Evolutionary conservation across 2,797 vertebrate species (phyloP).

Genomic region (Cuniculus paca): DNA sequence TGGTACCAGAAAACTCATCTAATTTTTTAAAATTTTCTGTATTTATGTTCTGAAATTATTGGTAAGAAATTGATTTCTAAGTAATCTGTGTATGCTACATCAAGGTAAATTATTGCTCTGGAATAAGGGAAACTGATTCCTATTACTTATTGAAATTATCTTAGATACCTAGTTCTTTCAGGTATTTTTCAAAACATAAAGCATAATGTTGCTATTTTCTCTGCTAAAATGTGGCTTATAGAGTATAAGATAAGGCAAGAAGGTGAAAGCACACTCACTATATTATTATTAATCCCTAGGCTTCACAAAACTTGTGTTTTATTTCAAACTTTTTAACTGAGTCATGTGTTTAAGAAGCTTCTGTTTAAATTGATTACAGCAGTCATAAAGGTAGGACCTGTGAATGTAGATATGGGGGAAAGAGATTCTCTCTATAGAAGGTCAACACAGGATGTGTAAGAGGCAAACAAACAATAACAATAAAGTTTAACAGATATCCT

Average conservation of each 20-base stretch:
- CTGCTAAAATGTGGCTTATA: background rate
- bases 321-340: background rate
- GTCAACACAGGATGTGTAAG: no score
- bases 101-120: background rate
- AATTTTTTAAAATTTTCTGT: background rate
- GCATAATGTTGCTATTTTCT: background rate
- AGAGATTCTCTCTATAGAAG: background rate
- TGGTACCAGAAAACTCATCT: background rate
- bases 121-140: rapidly evolving
- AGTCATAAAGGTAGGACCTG: background rate
- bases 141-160: background rate
- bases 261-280: no score
- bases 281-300: background rate
- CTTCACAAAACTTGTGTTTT: background rate
- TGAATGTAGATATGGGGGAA: background rate
- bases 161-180: background rate
- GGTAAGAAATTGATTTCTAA: background rate
- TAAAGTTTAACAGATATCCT: rapidly evolving
- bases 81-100: rapidly evolving
- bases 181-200: background rate
- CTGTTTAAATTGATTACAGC: background rate
- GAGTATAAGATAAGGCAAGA: background rate
- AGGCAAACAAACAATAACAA: background rate
- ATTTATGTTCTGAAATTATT: background rate
- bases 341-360: background rate